Evolutionary conservation across 2,888 invertebrate species (phyloP).

Genomic region (Trissolcus brochymenae): DNA sequence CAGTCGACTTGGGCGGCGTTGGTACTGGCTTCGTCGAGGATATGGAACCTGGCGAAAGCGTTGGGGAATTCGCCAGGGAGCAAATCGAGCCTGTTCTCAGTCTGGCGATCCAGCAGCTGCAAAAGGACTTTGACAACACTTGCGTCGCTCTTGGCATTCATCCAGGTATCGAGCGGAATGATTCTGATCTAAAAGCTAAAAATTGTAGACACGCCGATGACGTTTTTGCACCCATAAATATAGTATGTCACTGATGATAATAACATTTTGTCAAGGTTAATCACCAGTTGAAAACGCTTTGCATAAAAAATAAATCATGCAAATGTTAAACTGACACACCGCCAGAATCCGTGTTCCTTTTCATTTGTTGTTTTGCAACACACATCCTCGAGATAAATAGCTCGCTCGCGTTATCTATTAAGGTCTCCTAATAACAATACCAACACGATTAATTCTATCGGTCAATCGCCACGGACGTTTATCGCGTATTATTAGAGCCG

Average conservation of each 20-base stretch:
- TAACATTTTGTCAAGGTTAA: neutral
- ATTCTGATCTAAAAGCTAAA: no score
- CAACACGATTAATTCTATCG: constrained; percentile 31
- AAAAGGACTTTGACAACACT: constrained; percentile 89
- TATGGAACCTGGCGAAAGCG: constrained; percentile 83
- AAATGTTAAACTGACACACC: neutral
- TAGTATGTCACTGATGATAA: no score
- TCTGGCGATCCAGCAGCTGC: constrained; percentile 90
- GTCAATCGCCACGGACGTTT: constrained; percentile 32
- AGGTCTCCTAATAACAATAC: constrained; percentile 40
- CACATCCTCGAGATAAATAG: constrained; percentile 23
- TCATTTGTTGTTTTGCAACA: constrained; percentile 22
- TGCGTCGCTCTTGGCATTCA: constrained; percentile 91
- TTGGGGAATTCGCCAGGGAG: constrained; percentile 81
- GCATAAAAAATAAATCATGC: constrained; percentile 2
- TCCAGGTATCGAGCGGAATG: constrained; percentile 83
- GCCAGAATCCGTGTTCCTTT: constrained; percentile 22
- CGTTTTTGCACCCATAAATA: no score
- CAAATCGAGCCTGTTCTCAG: constrained; percentile 90
- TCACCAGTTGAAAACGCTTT: neutral
- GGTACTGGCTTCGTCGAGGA: constrained; percentile 77
- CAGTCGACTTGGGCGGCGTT: constrained; percentile 82
- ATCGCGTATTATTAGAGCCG: constrained; percentile 36
- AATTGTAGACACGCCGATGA: no score
- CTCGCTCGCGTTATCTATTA: constrained; percentile 35